phyloP scores from a whole-genome alignment of 1,140 invertebrate genomes.

The Drosophila micromelanica region DNA sequence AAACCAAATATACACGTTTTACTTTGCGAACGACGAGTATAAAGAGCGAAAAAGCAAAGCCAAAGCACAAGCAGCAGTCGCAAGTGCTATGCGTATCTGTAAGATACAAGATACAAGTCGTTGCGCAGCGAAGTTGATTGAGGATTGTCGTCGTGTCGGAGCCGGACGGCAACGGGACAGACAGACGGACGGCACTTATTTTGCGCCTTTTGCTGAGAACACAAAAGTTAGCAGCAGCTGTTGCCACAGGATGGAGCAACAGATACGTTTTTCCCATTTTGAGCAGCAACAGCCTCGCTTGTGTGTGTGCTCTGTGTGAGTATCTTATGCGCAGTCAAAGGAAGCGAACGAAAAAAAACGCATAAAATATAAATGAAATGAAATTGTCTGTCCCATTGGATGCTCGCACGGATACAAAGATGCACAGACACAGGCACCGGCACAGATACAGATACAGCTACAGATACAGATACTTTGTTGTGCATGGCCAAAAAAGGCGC shows the following conservation, averaged over 20 bases:
- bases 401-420: conserved; percentile 19
- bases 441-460: conserved; percentile 8
- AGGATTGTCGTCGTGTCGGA: conserved; percentile 51
- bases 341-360: conserved; percentile 43
- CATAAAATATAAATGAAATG: conserved; percentile 66
- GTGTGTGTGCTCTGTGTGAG: conserved; percentile 33
- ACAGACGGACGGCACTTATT: conserved; percentile 43
- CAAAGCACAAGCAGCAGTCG: conserved; percentile 16
- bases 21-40: no score
- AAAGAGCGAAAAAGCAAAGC: conserved; percentile 9
- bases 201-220: conserved; percentile 66
- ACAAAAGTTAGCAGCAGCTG: conserved; percentile 71
- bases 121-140: conserved; percentile 66
- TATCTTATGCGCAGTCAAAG: conserved; percentile 48
- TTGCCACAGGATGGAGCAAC: conserved; percentile 74
- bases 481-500: conserved; percentile 21
- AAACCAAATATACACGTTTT: no score
- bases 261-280: conserved; percentile 69
- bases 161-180: neutral
- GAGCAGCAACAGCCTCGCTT: conserved; percentile 29
- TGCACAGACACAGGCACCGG: neutral
- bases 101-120: conserved; percentile 64
- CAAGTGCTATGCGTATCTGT: conserved; percentile 67
- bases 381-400: conserved; percentile 45
- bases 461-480: conserved; percentile 40